A percentile compares a stretch with the other conserved stretches of the same genome.
Evolutionary conservation across 2,797 vertebrate genomes (phyloP).

Genomic region (Spizella passerina): DNA sequence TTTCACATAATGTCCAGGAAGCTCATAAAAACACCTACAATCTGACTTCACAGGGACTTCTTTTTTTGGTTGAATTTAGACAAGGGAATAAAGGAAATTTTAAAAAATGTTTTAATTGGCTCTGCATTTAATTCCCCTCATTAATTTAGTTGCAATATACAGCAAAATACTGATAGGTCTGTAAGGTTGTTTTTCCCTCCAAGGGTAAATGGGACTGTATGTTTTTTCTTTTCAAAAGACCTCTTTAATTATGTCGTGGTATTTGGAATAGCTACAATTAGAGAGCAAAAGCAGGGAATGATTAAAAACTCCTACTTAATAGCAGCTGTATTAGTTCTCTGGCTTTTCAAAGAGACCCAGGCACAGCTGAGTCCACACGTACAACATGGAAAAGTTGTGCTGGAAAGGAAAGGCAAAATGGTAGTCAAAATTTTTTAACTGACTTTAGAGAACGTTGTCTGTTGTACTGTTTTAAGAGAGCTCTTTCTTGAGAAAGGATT

Average conservation of each 20-base stretch:
- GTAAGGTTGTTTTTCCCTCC: conserved; percentile 42
- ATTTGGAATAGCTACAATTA: conserved; percentile 68
- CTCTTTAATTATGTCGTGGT: conserved; percentile 56
- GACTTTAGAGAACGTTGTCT: not conserved
- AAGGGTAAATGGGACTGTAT: conserved; percentile 25
- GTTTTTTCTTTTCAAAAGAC: conserved; percentile 52
- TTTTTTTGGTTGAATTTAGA: not conserved
- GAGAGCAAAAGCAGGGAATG: conserved; percentile 50
- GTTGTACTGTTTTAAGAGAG: not conserved
- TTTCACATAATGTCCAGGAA: not conserved
- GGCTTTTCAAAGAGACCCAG: conserved; percentile 29
- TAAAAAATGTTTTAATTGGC: conserved; percentile 38
- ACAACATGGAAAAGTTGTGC: not conserved
- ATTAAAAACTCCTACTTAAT: conserved; percentile 71
- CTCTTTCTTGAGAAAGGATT: not conserved
- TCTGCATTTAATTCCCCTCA: not conserved
- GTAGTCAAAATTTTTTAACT: not conserved
- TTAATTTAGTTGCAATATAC: conserved; percentile 39
- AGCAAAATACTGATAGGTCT: conserved; percentile 35
- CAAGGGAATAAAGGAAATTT: conserved; percentile 1
- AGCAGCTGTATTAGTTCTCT: conserved; percentile 54
- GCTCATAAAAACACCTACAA: conserved; percentile 26
- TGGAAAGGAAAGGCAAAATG: not conserved
- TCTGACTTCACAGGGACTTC: not conserved
- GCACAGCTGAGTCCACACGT: not conserved